Percentiles rank a stretch among this genome's conserved stretches.
phyloP scores from a whole-genome alignment of 1,140 invertebrate species.

The Mercenaria mercenaria region DNA sequence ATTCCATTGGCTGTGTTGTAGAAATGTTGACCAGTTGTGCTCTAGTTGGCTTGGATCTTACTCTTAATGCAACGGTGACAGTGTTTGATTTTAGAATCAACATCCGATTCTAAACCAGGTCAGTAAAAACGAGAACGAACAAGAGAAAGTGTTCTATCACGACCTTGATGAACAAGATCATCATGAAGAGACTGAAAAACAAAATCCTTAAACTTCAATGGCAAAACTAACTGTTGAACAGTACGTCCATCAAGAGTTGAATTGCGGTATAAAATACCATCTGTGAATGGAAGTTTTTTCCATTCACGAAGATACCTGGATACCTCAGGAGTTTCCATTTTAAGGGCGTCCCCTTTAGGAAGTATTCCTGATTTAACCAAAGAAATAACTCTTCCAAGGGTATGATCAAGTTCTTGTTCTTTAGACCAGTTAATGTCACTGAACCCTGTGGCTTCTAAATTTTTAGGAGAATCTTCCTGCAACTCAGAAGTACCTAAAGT shows the following conservation, averaged over 20 bases:
- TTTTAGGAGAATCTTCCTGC: neutral
- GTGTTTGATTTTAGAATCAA: neutral
- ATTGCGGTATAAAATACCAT: slow-evolving; percentile 25
- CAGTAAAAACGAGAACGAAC: slow-evolving; percentile 53
- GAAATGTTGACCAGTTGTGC: slow-evolving; percentile 29
- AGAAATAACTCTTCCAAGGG: neutral
- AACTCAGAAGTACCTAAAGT: neutral
- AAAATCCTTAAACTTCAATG: neutral
- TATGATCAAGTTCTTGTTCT: neutral
- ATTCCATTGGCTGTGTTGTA: slow-evolving; percentile 26
- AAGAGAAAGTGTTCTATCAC: slow-evolving; percentile 39
- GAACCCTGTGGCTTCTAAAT: neutral
- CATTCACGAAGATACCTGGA: slow-evolving; percentile 45
- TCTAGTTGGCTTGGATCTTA: neutral
- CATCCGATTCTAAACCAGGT: slow-evolving; percentile 35
- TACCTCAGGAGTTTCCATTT: no score
- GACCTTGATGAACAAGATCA: slow-evolving; percentile 6
- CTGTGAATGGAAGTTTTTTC: slow-evolving; percentile 29
- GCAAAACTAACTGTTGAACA: slow-evolving; percentile 44
- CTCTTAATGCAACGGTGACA: neutral
- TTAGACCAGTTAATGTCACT: neutral
- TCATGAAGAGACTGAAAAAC: slow-evolving; percentile 10
- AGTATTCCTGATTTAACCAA: no score
- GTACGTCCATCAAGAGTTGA: neutral
- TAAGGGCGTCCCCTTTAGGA: no score